phyloP scores from a whole-genome alignment of 2,888 invertebrate genomes.

The Nemoura dubitans region DNA sequence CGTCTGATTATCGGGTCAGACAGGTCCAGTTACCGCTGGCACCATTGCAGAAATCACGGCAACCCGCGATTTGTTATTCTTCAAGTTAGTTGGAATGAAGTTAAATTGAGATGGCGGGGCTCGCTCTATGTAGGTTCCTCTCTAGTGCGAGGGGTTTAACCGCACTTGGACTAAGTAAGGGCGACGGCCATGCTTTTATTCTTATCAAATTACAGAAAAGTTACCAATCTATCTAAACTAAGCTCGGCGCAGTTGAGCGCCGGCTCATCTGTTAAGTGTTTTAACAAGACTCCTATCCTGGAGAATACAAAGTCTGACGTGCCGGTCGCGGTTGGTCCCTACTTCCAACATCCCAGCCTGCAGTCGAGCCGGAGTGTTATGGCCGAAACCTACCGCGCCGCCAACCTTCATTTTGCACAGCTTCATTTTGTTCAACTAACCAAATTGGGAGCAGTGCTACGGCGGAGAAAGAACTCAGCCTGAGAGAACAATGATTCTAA shows the following conservation, averaged over 20 bases:
- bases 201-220: constrained; percentile 32
- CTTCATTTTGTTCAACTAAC: background rate
- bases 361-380: background rate
- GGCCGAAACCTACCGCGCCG: background rate
- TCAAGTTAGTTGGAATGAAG: background rate
- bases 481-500: constrained; percentile 13
- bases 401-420: no score
- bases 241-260: constrained; percentile 9
- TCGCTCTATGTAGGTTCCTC: background rate
- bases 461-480: background rate
- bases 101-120: background rate
- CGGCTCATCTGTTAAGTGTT: constrained; percentile 37
- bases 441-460: background rate
- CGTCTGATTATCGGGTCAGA: background rate
- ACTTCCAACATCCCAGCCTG: background rate
- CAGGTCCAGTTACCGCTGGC: background rate
- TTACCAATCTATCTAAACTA: constrained; percentile 34
- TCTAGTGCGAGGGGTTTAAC: background rate
- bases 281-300: constrained; percentile 15
- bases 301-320: background rate
- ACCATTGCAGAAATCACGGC: background rate
- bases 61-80: background rate
- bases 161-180: background rate
- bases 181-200: constrained; percentile 28
- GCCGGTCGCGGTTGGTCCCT: background rate